phyloP scores from a whole-genome alignment of 2,888 invertebrate genomes.

The Ectemnius lituratus region DNA sequence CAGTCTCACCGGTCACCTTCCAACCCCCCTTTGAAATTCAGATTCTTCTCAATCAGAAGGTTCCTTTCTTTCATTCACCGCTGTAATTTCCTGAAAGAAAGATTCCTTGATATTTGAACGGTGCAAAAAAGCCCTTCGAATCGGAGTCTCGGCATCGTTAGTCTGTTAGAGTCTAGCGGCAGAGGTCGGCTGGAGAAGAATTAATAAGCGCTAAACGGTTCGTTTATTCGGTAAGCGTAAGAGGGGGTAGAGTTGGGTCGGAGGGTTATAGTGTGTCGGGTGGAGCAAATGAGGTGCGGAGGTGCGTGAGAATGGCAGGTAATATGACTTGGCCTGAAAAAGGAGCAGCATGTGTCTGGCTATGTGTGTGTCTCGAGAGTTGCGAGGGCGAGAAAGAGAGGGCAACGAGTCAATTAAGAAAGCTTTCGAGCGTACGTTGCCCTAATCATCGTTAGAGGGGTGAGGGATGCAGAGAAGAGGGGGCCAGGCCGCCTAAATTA shows the following conservation, averaged over 20 bases:
- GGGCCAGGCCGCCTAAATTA: slow-evolving; percentile 63
- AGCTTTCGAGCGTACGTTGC: slow-evolving; percentile 55
- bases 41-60: not conserved
- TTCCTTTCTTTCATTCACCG: no score
- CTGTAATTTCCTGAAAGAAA: no score
- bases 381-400: slow-evolving; percentile 28
- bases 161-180: no score
- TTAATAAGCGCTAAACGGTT: slow-evolving; percentile 9
- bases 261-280: not conserved
- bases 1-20: not conserved
- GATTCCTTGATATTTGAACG: no score
- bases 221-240: slow-evolving; percentile 8
- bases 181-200: not conserved
- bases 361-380: not conserved
- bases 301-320: slow-evolving; percentile 11
- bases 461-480: slow-evolving; percentile 3
- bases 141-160: no score
- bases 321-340: slow-evolving; percentile 14
- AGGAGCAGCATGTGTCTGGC: not conserved
- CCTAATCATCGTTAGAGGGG: slow-evolving; percentile 50
- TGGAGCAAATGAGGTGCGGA: not conserved
- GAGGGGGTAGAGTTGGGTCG: not conserved
- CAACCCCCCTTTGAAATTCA: no score
- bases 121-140: no score
- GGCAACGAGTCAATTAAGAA: slow-evolving; percentile 64